Evolutionary conservation across 2,888 invertebrate genomes (phyloP).

Genomic region (Oligia strigilis): DNA sequence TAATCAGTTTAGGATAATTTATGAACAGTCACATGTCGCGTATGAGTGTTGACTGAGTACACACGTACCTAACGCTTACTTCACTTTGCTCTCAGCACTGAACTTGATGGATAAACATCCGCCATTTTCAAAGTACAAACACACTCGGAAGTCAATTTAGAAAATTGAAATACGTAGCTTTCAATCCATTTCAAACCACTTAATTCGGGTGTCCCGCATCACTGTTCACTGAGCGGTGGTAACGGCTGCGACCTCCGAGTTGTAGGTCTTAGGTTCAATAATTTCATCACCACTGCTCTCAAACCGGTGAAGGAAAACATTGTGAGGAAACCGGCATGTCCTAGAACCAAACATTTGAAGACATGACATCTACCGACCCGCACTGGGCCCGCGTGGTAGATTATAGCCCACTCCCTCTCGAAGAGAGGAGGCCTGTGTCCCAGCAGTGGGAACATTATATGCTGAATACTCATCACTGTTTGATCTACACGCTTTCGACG

Average conservation of each 20-base stretch:
- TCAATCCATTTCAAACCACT: constrained; percentile 5
- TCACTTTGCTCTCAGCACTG: neutral
- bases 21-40: no score
- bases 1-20: no score
- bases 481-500: neutral
- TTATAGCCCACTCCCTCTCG: neutral
- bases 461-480: neutral
- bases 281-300: no score
- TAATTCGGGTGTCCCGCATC: neutral
- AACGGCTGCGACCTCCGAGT: no score
- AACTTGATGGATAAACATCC: neutral
- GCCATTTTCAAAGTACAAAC: neutral
- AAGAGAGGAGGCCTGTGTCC: neutral
- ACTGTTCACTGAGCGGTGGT: neutral
- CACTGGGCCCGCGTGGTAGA: no score
- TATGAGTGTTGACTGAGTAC: neutral
- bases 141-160: constrained; percentile 2
- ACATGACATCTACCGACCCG: neutral
- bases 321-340: neutral
- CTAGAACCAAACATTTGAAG: neutral
- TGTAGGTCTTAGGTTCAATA: no score
- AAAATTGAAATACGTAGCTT: constrained; percentile 5
- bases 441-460: no score
- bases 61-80: neutral
- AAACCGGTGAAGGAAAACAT: no score